These are phyloP conservation scores for Champsocephalus gunnari DNA, from an alignment of 2,797 vertebrate genomes.

Conservation along the genomic window DNA sequence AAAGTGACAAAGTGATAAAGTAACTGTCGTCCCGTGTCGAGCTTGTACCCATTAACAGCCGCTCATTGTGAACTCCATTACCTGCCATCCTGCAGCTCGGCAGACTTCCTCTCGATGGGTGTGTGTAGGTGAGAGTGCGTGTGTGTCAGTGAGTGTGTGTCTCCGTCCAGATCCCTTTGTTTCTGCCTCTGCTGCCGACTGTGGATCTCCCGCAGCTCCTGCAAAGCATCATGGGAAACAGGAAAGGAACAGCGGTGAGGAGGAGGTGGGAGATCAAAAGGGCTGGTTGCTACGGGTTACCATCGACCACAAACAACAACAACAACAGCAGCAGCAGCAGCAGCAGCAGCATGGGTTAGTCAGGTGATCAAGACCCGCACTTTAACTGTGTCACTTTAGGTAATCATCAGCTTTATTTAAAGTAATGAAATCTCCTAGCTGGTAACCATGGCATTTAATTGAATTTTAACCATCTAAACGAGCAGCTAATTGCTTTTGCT, in stretches of 20 bases:
- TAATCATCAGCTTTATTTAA: too few relatives aligned
- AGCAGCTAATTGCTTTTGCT: not conserved
- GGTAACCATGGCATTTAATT: not conserved
- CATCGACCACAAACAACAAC: slow-evolving; percentile 52
- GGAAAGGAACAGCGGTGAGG: slow-evolving; percentile 71
- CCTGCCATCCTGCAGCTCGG: slow-evolving; percentile 91
- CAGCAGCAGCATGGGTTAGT: slow-evolving; percentile 54
- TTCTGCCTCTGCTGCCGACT: slow-evolving; percentile 93
- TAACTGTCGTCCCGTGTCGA: too few relatives aligned
- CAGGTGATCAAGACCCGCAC: slow-evolving; percentile 61
- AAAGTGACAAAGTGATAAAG: too few relatives aligned
- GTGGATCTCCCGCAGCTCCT: slow-evolving; percentile 97
- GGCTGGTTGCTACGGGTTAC: slow-evolving; percentile 70
- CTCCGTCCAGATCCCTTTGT: slow-evolving; percentile 91
- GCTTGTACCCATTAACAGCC: too few relatives aligned
- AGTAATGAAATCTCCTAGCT: not conserved
- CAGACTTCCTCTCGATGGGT: slow-evolving; percentile 83
- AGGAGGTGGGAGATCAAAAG: slow-evolving; percentile 62
- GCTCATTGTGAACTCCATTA: slow-evolving; percentile 59
- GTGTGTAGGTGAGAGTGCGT: slow-evolving; percentile 68
- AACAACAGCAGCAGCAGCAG: slow-evolving; percentile 34
- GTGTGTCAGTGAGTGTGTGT: slow-evolving; percentile 74
- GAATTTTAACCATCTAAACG: not conserved
- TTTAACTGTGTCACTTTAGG: not conserved
- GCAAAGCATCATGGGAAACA: slow-evolving; percentile 76